phyloP scores from a whole-genome alignment of 2,888 invertebrate species.

The Epistrophe grossulariae region DNA sequence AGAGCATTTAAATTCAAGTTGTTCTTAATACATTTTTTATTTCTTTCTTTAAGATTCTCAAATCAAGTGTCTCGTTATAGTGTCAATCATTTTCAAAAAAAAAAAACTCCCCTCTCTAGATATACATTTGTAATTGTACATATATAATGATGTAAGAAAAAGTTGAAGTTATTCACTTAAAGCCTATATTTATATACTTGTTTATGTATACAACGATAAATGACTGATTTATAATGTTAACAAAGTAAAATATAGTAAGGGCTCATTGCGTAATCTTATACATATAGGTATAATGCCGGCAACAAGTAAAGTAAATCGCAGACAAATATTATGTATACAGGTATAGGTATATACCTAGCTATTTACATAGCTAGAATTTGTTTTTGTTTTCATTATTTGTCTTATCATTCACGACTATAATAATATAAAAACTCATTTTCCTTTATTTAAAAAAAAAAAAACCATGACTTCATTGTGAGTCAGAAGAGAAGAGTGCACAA shows the following conservation, averaged over 20 bases:
- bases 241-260: neutral
- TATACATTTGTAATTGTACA: no score
- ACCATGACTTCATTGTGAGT: constrained; percentile 42
- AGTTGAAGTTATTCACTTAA: neutral
- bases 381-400: neutral
- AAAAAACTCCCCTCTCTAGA: no score
- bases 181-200: neutral
- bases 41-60: neutral
- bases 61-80: neutral
- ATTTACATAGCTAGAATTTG: neutral
- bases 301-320: constrained; percentile 24
- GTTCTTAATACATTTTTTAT: neutral
- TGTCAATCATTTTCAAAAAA: no score
- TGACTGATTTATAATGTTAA: neutral
- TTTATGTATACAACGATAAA: neutral
- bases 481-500: constrained; percentile 2
- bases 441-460: constrained; percentile 40
- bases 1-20: neutral
- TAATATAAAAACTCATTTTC: neutral
- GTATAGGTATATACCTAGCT: no score
- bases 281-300: constrained; percentile 15
- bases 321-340: neutral
- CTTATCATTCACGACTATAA: neutral
- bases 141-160: neutral
- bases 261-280: neutral